These are phyloP conservation scores for Enteromius anoplus DNA, from an alignment of 2,797 vertebrate species.

Conservation along the genomic window DNA sequence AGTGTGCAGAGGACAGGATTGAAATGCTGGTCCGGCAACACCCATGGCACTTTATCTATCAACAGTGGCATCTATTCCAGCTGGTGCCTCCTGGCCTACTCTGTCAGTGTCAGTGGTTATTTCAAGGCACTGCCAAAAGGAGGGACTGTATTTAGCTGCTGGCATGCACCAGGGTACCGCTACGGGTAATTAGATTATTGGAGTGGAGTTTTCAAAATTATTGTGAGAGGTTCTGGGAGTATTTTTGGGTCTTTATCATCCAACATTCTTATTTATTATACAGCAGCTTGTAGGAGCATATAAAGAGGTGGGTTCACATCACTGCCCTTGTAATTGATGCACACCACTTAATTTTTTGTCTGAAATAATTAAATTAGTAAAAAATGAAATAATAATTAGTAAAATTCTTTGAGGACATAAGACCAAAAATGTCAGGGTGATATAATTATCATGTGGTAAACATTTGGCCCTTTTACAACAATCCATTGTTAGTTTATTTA, in stretches of 20 bases:
- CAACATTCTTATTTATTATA: conserved; percentile 21
- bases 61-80: conserved; percentile 75
- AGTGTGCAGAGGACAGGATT: background rate
- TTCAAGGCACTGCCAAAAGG: conserved; percentile 62
- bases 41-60: conserved; percentile 78
- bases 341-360: background rate
- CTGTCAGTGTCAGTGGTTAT: conserved; percentile 78
- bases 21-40: conserved; percentile 37
- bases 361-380: too few species aligned
- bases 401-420: background rate
- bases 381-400: too few species aligned
- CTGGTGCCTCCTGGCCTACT: conserved; percentile 80
- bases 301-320: conserved; percentile 4
- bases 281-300: background rate
- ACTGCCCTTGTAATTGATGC: background rate
- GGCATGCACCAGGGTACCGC: conserved; percentile 68
- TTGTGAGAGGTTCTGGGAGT: conserved; percentile 55
- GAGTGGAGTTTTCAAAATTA: conserved; percentile 65
- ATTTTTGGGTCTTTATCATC: conserved; percentile 37
- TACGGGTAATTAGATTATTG: conserved; percentile 71
- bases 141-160: conserved; percentile 70
- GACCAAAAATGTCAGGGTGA: background rate
- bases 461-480: background rate
- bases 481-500: background rate
- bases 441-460: background rate